Conservation (phyloP, 2,888 invertebrate genomes). For the Cephus nigrinus region DNA sequence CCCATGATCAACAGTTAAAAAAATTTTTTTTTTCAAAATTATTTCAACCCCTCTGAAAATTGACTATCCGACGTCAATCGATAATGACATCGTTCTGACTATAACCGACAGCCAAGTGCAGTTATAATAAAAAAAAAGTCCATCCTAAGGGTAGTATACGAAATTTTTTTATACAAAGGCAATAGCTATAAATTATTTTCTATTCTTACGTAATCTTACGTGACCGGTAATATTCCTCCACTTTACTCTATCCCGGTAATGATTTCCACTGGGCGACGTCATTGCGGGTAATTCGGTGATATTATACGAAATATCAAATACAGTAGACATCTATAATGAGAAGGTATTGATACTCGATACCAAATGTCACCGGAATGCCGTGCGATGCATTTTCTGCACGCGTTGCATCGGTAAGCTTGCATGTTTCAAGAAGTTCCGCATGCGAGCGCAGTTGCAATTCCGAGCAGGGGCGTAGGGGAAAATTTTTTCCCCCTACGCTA, state of each 20-base stretch:
- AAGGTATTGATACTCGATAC: slow-evolving; percentile 17
- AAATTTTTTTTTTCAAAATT: neutral
- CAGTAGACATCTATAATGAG: slow-evolving; percentile 15
- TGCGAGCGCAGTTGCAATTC: neutral
- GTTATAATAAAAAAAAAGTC: neutral
- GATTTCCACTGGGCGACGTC: neutral
- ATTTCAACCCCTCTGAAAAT: neutral
- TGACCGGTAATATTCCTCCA: neutral
- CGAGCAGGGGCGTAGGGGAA: neutral
- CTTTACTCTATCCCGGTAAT: neutral
- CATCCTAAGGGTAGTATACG: neutral
- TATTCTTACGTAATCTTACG: neutral
- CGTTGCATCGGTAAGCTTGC: slow-evolving; percentile 2
- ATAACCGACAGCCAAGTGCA: neutral
- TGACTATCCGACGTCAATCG: neutral
- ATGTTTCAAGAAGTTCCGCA: neutral
- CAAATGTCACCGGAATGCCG: slow-evolving; percentile 20
- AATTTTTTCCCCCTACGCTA: neutral
- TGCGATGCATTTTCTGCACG: slow-evolving; percentile 14
- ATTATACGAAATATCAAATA: slow-evolving; percentile 25
- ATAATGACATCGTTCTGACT: no score
- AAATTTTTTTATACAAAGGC: neutral
- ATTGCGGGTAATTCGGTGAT: slow-evolving; percentile 24
- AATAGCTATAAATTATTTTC: neutral
- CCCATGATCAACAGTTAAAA: neutral